Evolutionary conservation across 1,140 invertebrate genomes (phyloP).

Genomic region (Akabosia matsudoensis): DNA sequence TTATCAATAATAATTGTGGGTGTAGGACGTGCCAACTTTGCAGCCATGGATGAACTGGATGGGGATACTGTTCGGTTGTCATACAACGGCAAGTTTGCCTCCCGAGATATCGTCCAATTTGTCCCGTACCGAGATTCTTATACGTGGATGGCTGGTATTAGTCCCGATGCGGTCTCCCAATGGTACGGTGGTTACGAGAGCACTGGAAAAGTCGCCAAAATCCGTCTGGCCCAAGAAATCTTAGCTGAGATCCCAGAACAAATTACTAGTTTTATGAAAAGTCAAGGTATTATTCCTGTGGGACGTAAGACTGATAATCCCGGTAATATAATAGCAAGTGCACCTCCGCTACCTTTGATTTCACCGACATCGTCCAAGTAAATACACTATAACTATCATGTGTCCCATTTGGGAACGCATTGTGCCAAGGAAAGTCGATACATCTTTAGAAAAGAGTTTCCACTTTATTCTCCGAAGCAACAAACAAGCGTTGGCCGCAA

Average conservation of each 20-base stretch:
- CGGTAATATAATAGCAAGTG: background rate
- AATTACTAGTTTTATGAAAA: constrained; percentile 60
- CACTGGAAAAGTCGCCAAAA: constrained; percentile 40
- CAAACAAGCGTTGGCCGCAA: no score
- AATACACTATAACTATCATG: background rate
- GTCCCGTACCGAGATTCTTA: constrained; percentile 50
- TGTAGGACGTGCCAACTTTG: constrained; percentile 61
- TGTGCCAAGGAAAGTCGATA: no score
- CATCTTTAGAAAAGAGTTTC: no score
- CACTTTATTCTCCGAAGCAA: no score
- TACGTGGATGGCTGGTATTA: constrained; percentile 26
- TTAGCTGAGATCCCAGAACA: constrained; percentile 62
- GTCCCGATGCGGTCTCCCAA: background rate
- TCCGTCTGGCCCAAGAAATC: constrained; percentile 59
- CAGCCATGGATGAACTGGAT: constrained; percentile 60
- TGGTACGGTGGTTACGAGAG: constrained; percentile 18
- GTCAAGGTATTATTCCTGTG: constrained; percentile 53
- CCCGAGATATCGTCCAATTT: constrained; percentile 63
- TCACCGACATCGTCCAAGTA: background rate
- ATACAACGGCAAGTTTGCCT: constrained; percentile 49
- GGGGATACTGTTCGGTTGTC: constrained; percentile 58
- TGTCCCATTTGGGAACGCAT: no score
- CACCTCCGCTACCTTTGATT: no score
- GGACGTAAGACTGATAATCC: constrained; percentile 16
- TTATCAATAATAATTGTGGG: constrained; percentile 64